Evolutionary conservation across 2,113 vertebrate genomes (phyloP).

Genomic region (Ophiodon elongatus): DNA sequence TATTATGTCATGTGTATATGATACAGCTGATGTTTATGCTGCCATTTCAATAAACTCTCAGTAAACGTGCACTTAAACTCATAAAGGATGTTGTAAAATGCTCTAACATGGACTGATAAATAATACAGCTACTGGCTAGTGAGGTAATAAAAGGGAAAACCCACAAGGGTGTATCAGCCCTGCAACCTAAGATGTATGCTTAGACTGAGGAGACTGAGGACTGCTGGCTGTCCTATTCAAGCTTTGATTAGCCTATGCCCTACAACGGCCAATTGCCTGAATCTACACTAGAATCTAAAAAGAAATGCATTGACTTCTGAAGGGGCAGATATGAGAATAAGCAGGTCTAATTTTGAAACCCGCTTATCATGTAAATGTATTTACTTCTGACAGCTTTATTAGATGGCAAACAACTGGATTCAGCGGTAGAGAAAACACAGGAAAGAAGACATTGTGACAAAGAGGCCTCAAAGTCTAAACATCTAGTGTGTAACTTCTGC

Average conservation of each 20-base stretch:
- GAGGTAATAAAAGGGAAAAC: slow-evolving; percentile 21
- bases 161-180: not conserved
- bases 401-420: not conserved
- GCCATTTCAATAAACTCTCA: slow-evolving; percentile 15
- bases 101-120: slow-evolving; percentile 8
- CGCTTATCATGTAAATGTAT: not conserved
- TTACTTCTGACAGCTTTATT: not conserved
- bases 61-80: slow-evolving; percentile 10
- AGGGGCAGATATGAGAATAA: not conserved
- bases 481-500: not conserved
- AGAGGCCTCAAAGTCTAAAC: not conserved
- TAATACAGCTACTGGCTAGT: not conserved
- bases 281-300: not conserved
- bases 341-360: not conserved
- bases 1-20: not conserved
- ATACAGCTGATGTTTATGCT: not conserved
- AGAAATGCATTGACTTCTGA: not conserved
- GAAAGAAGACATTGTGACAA: not conserved
- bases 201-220: not conserved
- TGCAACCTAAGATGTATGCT: not conserved
- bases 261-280: not conserved
- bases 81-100: not conserved
- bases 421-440: not conserved
- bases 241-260: not conserved
- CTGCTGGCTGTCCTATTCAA: not conserved